Percentiles rank a stretch among this genome's conserved stretches.
Evolutionary conservation across 2,888 invertebrate genomes (phyloP).

Genomic region (Thelaira solivaga): DNA sequence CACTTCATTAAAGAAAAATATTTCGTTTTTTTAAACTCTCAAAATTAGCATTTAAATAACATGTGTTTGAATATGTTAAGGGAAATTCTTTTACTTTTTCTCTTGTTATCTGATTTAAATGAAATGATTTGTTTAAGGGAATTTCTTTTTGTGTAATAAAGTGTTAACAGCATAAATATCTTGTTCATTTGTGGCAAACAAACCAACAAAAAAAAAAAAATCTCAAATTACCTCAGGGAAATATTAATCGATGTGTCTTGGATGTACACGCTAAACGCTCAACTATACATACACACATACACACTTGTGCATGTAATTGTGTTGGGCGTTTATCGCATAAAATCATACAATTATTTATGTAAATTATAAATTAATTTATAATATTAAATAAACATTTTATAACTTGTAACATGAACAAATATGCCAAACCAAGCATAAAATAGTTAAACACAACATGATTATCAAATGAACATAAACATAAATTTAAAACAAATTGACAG

Average conservation of each 20-base stretch:
- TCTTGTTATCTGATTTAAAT: background rate
- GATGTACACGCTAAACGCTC: background rate
- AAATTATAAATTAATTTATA: slow-evolving; percentile 54
- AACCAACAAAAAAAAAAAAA: slow-evolving; percentile 11
- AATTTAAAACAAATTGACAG: slow-evolving; percentile 46
- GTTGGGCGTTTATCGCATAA: slow-evolving; percentile 30
- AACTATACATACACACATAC: too few species aligned
- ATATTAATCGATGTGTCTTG: background rate
- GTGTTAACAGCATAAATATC: slow-evolving; percentile 49
- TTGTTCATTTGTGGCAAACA: background rate
- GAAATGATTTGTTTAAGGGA: background rate
- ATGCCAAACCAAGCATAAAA: slow-evolving; percentile 21
- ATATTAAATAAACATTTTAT: slow-evolving; percentile 39
- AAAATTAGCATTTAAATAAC: slow-evolving; percentile 32
- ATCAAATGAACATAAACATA: slow-evolving; percentile 37
- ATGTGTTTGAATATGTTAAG: slow-evolving; percentile 2
- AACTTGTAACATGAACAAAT: slow-evolving; percentile 5
- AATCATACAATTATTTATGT: slow-evolving; percentile 45
- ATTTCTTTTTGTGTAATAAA: slow-evolving; percentile 7
- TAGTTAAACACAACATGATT: slow-evolving; percentile 24
- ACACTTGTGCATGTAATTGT: background rate
- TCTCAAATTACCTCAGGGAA: slow-evolving; percentile 38
- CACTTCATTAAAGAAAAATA: slow-evolving; percentile 7
- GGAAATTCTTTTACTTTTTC: too few species aligned
- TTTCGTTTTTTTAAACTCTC: background rate